Evolutionary conservation across 2,888 invertebrate genomes (phyloP), one percentile per base, ranked within the genome.

Genomic region (Danaus chrysippus): DNA sequence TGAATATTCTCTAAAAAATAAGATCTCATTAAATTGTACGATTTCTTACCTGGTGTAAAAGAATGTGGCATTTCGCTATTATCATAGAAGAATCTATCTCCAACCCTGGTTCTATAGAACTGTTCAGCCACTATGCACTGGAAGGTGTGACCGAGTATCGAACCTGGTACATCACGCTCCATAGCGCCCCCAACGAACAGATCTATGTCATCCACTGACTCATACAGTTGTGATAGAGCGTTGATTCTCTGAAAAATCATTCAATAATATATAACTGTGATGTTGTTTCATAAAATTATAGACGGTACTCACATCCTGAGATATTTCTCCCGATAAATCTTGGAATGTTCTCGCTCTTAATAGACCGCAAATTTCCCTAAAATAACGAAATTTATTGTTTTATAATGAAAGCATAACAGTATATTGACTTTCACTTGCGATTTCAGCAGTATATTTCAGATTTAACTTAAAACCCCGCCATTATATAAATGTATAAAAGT

Each of bases 31-130:
- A 17, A n/a, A 12, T 41, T 13, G 10, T 42, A 42, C 13, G 11
- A 34, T 13, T 55, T 41, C 42, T 59, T 17, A 70, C 71, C 71
- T 34, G 71, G 65, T 19, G 70, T 61, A 58, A 72, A 71, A 1
- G 71, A 71, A 59, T 72, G 70, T 10, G 92, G 82, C 74, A 93
- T 92, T 71, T 94, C 92, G 0, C 93, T 92, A 72, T 93, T 93
- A 76, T 96, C 96, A 75, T 94, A 97, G 92, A 96, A 98, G 86
- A 93, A 97, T 63, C 97, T 91, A 84, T 98, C 98, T 0, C 96
- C 97, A 1, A 94, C 94, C 74, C 97, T 93, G 5, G 97, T 95
- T 71, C 96, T 91, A 78, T 94, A 95, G 87, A 98, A 98, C 87
- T 98, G 97, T 79, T 96, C 96, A 0, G 95, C 95, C 12, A 98